A percentile compares a stretch with the other conserved stretches of the same genome.
These are phyloP conservation scores for Neopelma chrysocephalum DNA, from an alignment of 2,797 vertebrate genomes.

Conservation along the genomic window DNA sequence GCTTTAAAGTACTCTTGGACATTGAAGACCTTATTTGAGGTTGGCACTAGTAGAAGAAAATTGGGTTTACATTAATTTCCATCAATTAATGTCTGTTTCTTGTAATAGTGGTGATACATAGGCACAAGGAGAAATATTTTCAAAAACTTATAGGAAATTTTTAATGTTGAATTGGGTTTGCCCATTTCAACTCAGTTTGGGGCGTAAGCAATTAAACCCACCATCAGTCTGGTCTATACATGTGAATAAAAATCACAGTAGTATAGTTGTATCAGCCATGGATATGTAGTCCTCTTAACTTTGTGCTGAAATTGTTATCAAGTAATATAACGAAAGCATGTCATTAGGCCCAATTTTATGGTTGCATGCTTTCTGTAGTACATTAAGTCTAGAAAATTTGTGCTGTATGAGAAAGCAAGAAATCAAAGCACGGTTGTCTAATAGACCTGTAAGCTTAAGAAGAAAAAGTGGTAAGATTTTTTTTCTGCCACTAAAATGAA, in stretches of 20 bases:
- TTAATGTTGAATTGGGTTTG: neutral
- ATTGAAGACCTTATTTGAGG: neutral
- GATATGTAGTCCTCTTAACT: neutral
- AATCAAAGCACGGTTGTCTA: neutral
- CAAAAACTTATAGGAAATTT: neutral
- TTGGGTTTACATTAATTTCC: neutral
- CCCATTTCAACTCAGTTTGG: neutral
- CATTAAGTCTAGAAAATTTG: neutral
- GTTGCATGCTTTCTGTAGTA: neutral
- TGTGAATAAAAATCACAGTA: neutral
- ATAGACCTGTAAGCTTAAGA: neutral
- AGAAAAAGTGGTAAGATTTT: neutral
- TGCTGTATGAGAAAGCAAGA: neutral
- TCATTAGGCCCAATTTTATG: neutral
- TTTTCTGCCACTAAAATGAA: neutral
- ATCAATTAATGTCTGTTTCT: neutral
- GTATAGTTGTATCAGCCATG: neutral
- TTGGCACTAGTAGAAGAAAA: neutral
- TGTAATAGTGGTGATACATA: fast-evolving
- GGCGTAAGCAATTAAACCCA: neutral
- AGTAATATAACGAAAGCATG: neutral
- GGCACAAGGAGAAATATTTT: neutral
- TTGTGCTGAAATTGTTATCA: neutral
- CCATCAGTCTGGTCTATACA: neutral
- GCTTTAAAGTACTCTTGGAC: neutral